Evolutionary conservation across 2,797 vertebrate species (phyloP).

Genomic region (Cryptoprocta ferox): DNA sequence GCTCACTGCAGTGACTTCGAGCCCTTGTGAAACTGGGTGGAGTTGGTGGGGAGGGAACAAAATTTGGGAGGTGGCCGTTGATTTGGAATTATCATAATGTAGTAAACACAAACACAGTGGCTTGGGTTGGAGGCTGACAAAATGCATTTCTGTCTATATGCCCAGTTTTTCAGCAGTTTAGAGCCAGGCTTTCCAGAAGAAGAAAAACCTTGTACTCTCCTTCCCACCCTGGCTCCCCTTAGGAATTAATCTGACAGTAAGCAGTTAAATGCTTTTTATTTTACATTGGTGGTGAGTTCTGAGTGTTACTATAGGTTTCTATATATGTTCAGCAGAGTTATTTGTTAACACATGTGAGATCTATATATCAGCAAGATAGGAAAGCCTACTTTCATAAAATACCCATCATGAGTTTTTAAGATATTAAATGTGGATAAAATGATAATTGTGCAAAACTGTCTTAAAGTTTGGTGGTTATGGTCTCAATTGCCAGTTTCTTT

Average conservation of each 20-base stretch:
- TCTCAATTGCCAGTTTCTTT: constrained; percentile 44
- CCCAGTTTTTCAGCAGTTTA: background rate
- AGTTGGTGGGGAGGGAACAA: background rate
- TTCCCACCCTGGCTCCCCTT: background rate
- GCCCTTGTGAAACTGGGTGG: constrained; percentile 8
- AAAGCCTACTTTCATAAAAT: constrained; percentile 26
- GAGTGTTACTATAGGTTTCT: background rate
- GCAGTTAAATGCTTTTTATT: background rate
- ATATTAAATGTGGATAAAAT: background rate
- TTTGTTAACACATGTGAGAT: background rate
- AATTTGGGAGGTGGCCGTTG: constrained; percentile 14
- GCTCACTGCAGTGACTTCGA: background rate
- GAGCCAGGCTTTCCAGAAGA: constrained; percentile 57
- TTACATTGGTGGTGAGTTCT: background rate
- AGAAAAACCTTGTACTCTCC: constrained; percentile 18
- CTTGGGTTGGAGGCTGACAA: constrained; percentile 42
- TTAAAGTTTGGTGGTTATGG: constrained; percentile 13
- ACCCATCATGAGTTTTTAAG: background rate
- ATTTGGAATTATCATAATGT: background rate
- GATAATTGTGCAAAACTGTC: background rate
- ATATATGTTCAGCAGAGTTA: background rate
- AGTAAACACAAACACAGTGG: background rate
- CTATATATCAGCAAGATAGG: background rate
- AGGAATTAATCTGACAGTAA: background rate
- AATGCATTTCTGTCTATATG: constrained; percentile 36